Base-by-base conservation (phyloP, 2,888 invertebrate species). In the Ctenicera cuprea region DNA sequence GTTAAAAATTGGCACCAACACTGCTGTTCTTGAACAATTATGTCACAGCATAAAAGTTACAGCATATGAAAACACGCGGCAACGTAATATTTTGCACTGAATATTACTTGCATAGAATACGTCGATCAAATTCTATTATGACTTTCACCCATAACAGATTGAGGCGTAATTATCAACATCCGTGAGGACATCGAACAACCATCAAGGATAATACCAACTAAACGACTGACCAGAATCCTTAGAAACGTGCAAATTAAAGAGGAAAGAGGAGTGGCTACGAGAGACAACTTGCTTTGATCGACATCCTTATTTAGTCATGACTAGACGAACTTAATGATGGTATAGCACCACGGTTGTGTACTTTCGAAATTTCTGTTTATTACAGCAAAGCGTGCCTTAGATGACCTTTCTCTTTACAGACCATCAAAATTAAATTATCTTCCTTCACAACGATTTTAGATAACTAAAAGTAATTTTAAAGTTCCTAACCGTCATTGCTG, bases 281-380 rank as follows among this genome's bases (percentile, higher is more conserved):
- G 62, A 72, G 71, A 74, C 76, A 76, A 79, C 76, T 75, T 75
- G 76, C 75, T 76, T 71, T 68, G 73, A 73, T 69, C 71, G 71
- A 73, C 62, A 70, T 70, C 79, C 79, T 66, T 79, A 79, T 79
- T 79, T 77, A 77, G 79, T 62, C 73, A 78, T 73, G 69, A 70
- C 68, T 71, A 67, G 76, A 68, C 64, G 43, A 65, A 67, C 43
- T n/a, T 57, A 22, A 43, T 26, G 45, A 59, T 33, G 67, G 22
- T 57, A 59, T 63, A 43, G 62, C 71, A 59, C 59, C 59, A 67
- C 66, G 72, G 72, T 66, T 54, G 54, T 45, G 18, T 14, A 2
- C 11, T 48, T 48, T 16, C 14, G 16, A 48, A 45, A 50, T 59
- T 64, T n/a, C 4, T 20, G 1, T 18, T 48, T 11, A 14, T 2